Conservation (phyloP, 2,888 invertebrate species). For the Harpagoxenus sublaevis region DNA sequence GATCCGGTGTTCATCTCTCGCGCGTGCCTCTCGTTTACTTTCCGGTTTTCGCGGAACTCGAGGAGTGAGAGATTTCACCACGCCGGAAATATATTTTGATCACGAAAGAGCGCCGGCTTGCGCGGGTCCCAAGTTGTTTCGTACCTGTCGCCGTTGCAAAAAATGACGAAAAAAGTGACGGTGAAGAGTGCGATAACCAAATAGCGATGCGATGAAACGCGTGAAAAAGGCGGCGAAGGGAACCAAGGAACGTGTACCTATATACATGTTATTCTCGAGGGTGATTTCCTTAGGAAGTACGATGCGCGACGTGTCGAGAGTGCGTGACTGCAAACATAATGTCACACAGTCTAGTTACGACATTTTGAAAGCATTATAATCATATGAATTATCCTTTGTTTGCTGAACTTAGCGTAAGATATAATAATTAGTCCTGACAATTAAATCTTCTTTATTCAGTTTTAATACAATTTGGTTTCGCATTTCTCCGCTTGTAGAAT, state of each 20-base stretch:
- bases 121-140: background rate
- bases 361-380: background rate
- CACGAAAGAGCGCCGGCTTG: conserved; percentile 8
- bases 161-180: conserved; percentile 31
- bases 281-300: background rate
- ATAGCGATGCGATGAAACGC: conserved; percentile 33
- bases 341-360: conserved; percentile 4
- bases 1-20: conserved; percentile 40
- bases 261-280: conserved; percentile 6
- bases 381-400: background rate
- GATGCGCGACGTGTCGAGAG: background rate
- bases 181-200: conserved; percentile 59
- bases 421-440: background rate
- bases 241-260: background rate
- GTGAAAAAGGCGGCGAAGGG: background rate
- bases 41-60: background rate
- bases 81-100: conserved; percentile 63
- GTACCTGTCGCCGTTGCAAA: background rate
- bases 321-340: conserved; percentile 11
- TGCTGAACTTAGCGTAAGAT: background rate
- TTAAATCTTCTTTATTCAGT: background rate
- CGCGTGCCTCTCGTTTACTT: conserved; percentile 30
- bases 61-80: conserved; percentile 26
- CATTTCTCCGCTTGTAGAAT: background rate
- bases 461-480: background rate